Evolutionary conservation across 2,888 invertebrate genomes (phyloP), one percentile per base, ranked within the genome.

Genomic region (Platycheirus rosarum): DNA sequence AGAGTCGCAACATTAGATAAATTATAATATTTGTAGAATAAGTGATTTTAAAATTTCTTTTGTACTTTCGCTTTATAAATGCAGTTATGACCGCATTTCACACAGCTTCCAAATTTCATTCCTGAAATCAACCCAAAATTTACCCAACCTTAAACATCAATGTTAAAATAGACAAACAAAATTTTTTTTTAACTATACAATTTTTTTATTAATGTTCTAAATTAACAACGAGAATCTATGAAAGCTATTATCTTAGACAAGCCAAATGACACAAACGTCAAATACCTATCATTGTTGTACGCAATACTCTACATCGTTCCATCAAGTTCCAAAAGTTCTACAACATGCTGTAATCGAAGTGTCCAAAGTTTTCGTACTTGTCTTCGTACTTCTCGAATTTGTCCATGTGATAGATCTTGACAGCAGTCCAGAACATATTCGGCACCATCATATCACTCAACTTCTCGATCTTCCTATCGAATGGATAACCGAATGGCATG

Each of bases 401-500:
- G 53, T 91, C 91, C 86, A 92, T 92, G 90, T 95, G 94, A 91
- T 92, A 94, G 87, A 95, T 92, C 85, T 91, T 91, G 2, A 93
- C 92, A 85, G 94, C 93, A 85, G 93, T 91, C 88, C 94, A 93
- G 89, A 91, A 92, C 91, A 93, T 93, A 91, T 95, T 95, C 37
- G 94, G 92, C 16, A 93, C 93, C 85, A 91, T 91, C 92, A 93
- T 95, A 78, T 91, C 91, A 55, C 89, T 90, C 1, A 48, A 2
- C 44, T 93, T 91, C 46, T 93, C 91, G 86, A 94, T 92, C 18
- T 91, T 91, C 85, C 94, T 93, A 88, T 96, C 95, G 88, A 96
- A 92, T 80, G 96, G 96, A 92, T 93, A 96, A 65, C 94, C 95
- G 86, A 94, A 91, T 49, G 95, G 92, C 88, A 92, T 92, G 85